These are phyloP conservation scores for Stylophora pistillata DNA, from an alignment of 64 coral and sea anemone species.

Conservation along the genomic window DNA sequence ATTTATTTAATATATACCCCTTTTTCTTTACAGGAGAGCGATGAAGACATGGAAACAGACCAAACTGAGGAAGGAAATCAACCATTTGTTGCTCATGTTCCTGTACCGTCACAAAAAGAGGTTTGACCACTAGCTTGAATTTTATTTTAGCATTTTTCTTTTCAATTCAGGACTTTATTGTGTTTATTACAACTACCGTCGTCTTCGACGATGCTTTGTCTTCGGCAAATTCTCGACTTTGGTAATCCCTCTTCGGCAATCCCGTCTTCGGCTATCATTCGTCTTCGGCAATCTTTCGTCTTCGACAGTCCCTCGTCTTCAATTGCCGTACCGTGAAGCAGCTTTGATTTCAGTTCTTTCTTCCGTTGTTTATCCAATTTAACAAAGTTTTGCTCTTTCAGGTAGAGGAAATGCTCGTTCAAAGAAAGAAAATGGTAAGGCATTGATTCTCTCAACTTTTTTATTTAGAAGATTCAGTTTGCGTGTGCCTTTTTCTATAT, in stretches of 20 bases:
- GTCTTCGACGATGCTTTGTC: too few species aligned
- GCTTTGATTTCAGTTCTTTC: neutral
- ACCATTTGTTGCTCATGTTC: constrained; percentile 90
- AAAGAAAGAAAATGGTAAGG: constrained; percentile 96
- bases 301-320: too few species aligned
- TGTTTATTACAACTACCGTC: too few species aligned
- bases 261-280: too few species aligned
- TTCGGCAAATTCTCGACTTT: too few species aligned
- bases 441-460: neutral
- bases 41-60: constrained; percentile 87
- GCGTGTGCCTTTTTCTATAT: too few species aligned
- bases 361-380: neutral
- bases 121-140: constrained; percentile 4
- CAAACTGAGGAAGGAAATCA: constrained; percentile 68
- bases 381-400: neutral
- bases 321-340: neutral
- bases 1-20: neutral
- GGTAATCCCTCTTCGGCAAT: too few species aligned
- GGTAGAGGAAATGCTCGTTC: constrained; percentile 96
- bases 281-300: too few species aligned
- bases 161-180: too few species aligned
- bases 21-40: constrained; percentile 62
- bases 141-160: neutral
- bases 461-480: neutral
- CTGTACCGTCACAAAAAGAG: constrained; percentile 97